phyloP scores from a whole-genome alignment of 2,888 invertebrate species.

The Bursaphelenchus okinawaensis region DNA sequence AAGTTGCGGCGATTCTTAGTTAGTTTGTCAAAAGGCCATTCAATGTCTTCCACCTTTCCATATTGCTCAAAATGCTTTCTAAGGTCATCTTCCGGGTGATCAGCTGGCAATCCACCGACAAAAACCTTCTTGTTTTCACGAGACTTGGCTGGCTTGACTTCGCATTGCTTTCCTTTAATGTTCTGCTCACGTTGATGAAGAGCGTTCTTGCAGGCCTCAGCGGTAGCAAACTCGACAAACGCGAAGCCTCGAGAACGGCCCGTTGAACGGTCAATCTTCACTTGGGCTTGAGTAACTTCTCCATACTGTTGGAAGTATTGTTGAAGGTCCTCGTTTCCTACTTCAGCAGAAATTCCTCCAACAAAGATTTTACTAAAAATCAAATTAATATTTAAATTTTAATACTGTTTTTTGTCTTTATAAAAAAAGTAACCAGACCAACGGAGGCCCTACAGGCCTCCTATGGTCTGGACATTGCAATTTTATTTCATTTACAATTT shows the following conservation, averaged over 20 bases:
- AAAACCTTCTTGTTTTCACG: conserved; percentile 59
- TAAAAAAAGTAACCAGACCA: too few relatives aligned
- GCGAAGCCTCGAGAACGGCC: conserved; percentile 58
- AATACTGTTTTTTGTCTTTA: too few relatives aligned
- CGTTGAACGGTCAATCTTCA: conserved; percentile 57
- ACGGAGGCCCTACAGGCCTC: too few relatives aligned
- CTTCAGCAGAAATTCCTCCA: conserved; percentile 57
- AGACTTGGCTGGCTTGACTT: conserved; percentile 57
- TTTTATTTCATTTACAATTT: too few relatives aligned
- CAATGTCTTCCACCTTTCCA: conserved; percentile 58
- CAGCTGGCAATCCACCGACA: conserved; percentile 57
- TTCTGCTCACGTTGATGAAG: conserved; percentile 49
- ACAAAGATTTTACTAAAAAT: conserved; percentile 57
- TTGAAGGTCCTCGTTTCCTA: conserved; percentile 54
- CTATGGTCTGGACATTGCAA: too few relatives aligned
- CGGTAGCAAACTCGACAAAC: conserved; percentile 56
- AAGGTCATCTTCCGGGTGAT: conserved; percentile 55
- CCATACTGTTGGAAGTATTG: conserved; percentile 54
- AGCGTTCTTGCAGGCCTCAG: conserved; percentile 52
- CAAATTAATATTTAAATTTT: neutral
- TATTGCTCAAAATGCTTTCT: conserved; percentile 54
- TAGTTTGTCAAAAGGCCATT: conserved; percentile 51
- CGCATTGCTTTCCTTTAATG: conserved; percentile 54
- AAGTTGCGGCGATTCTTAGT: conserved; percentile 56
- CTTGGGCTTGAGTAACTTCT: conserved; percentile 47